These are phyloP conservation scores for Copidosoma aretas DNA, from an alignment of 2,888 invertebrate species.

Conservation along the genomic window DNA sequence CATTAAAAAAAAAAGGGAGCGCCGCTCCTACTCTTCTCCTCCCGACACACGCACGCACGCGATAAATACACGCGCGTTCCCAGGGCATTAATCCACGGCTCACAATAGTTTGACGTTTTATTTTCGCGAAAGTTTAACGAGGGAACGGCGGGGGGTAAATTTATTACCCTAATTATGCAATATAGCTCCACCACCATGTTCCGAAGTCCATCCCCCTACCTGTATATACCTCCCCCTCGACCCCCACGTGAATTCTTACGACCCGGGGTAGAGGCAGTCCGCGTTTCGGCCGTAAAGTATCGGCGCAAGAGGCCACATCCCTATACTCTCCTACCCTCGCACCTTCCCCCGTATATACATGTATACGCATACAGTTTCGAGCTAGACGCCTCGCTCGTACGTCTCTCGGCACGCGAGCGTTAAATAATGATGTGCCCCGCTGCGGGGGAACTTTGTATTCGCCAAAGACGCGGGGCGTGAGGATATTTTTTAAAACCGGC, in stretches of 20 bases:
- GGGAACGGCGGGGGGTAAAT: constrained; percentile 43
- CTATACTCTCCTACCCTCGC: neutral
- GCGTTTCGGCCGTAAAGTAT: constrained; percentile 36
- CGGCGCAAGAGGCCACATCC: constrained; percentile 21
- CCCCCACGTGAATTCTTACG: constrained; percentile 17
- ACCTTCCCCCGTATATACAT: neutral
- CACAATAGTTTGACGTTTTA: neutral
- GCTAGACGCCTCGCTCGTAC: constrained; percentile 26
- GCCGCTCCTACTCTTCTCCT: too few relatives aligned
- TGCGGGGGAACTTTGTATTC: constrained; percentile 4
- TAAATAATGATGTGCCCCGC: constrained; percentile 13
- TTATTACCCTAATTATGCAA: constrained; percentile 54
- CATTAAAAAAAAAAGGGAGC: too few relatives aligned
- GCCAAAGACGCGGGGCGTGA: too few relatives aligned
- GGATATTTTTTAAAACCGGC: too few relatives aligned
- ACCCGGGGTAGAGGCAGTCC: constrained; percentile 27
- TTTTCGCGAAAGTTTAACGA: constrained; percentile 10
- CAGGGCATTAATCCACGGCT: neutral
- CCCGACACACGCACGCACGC: neutral
- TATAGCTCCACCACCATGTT: too few relatives aligned
- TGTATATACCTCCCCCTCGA: too few relatives aligned
- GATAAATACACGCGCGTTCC: neutral
- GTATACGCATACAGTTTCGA: constrained; percentile 12
- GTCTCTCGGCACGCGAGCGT: constrained; percentile 11
- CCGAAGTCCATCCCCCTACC: too few relatives aligned